A percentile compares a stretch with the other conserved stretches of the same genome.
These are phyloP conservation scores for Tyrannus savana DNA, from an alignment of 2,113 vertebrate genomes.

Conservation along the genomic window DNA sequence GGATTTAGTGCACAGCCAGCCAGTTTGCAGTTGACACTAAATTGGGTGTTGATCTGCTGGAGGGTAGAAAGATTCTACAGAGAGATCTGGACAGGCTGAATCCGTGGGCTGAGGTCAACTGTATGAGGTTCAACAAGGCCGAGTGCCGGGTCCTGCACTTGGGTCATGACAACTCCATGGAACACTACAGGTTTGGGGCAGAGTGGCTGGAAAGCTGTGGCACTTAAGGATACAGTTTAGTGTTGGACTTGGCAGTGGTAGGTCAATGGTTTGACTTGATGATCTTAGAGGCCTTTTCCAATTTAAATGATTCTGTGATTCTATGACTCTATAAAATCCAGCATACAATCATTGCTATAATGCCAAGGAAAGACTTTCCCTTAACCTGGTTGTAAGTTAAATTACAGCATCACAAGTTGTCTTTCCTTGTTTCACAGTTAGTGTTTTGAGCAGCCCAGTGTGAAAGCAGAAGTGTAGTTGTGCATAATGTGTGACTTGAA, in stretches of 20 bases:
- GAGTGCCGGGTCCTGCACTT: not conserved
- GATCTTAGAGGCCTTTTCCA: not conserved
- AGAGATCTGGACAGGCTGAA: not conserved
- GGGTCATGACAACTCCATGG: no score
- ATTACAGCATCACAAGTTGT: not conserved
- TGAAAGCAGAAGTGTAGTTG: not conserved
- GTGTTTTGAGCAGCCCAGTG: not conserved
- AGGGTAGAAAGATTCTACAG: not conserved
- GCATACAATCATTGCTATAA: not conserved
- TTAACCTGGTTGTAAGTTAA: not conserved
- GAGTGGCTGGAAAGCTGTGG: not conserved
- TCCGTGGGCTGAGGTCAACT: fast-evolving
- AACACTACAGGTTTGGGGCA: not conserved
- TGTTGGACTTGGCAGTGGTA: not conserved
- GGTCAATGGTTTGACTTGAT: not conserved
- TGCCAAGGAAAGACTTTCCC: not conserved
- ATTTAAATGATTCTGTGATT: not conserved
- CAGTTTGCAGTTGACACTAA: not conserved
- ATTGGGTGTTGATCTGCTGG: not conserved
- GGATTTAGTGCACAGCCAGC: not conserved
- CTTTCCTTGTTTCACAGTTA: not conserved
- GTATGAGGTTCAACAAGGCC: not conserved
- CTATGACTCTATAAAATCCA: not conserved
- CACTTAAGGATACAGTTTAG: not conserved
- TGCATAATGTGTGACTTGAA: slow-evolving; percentile 1